Conservation (phyloP, 2,888 invertebrate species). For the Alloscopus bannaensis region DNA sequence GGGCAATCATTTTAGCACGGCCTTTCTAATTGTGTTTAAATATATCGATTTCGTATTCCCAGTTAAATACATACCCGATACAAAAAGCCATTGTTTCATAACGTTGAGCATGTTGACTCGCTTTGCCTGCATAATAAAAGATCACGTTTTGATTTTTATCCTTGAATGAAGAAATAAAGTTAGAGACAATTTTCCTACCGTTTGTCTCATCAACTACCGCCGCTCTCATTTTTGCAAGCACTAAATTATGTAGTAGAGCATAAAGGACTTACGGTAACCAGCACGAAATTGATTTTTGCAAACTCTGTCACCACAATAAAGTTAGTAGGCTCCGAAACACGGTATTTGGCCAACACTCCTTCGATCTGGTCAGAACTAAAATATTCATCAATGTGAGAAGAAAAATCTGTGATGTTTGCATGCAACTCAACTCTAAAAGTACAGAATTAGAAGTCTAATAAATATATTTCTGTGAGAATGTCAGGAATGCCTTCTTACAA, state of each 20-base stretch:
- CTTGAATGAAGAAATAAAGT: no score
- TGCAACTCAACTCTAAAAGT: no score
- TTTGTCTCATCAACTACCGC: no score
- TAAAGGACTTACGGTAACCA: constrained; percentile 70
- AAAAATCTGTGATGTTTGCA: no score
- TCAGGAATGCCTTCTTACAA: constrained; percentile 50
- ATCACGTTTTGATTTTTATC: no score
- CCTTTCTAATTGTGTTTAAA: no score
- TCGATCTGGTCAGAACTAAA: constrained; percentile 68
- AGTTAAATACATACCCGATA: no score
- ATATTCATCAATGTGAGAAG: constrained; percentile 20
- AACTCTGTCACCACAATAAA: constrained; percentile 67
- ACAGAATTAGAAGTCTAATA: background rate
- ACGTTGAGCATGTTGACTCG: constrained; percentile 82
- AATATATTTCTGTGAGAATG: background rate
- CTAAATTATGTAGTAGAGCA: no score
- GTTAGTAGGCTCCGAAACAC: constrained; percentile 47
- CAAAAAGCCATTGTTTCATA: constrained; percentile 88
- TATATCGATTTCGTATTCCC: no score
- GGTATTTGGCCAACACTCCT: constrained; percentile 58
- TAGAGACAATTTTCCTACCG: no score
- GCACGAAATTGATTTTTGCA: constrained; percentile 62
- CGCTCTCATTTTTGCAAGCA: no score
- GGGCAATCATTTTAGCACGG: no score
- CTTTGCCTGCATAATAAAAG: constrained; percentile 79